Evolutionary conservation across 2,888 invertebrate species (phyloP).

Genomic region (Caenorhabditis sulstoni): DNA sequence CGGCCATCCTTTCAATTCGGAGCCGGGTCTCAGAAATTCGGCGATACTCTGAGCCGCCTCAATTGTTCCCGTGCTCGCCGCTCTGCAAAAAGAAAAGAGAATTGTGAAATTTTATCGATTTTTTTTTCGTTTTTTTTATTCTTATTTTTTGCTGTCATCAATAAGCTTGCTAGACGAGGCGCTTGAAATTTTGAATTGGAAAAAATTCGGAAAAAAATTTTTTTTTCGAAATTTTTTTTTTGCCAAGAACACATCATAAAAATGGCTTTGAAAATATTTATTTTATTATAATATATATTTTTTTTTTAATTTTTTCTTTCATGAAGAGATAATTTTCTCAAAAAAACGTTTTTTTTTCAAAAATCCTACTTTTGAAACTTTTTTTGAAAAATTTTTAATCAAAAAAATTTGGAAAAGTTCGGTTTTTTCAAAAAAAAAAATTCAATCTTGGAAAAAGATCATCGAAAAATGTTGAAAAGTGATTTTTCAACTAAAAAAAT

Average conservation of each 20-base stretch:
- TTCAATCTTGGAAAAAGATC: too few species aligned
- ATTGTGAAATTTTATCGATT: too few species aligned
- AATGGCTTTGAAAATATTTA: too few species aligned
- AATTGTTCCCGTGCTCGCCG: conserved; percentile 92
- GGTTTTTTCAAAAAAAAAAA: not conserved
- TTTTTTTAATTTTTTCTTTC: not conserved
- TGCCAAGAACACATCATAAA: too few species aligned
- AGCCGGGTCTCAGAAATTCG: conserved; percentile 91
- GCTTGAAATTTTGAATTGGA: too few species aligned
- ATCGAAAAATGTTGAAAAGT: too few species aligned
- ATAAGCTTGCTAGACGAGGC: too few species aligned
- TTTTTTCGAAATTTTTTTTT: conserved; percentile 3
- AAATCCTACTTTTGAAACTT: not conserved
- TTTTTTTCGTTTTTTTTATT: too few species aligned
- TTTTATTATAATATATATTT: too few species aligned
- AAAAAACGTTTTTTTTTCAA: not conserved
- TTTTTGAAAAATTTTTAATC: not conserved
- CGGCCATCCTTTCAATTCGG: conserved; percentile 73
- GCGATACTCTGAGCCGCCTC: conserved; percentile 97
- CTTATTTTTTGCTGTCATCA: too few species aligned
- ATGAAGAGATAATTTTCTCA: too few species aligned
- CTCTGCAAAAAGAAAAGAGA: conserved; percentile 85
- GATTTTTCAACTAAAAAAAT: too few species aligned
- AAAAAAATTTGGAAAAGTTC: not conserved
- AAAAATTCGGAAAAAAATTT: not conserved